Conservation (phyloP, 92 coral and sea anemone species). For the Heteractis magnifica region DNA sequence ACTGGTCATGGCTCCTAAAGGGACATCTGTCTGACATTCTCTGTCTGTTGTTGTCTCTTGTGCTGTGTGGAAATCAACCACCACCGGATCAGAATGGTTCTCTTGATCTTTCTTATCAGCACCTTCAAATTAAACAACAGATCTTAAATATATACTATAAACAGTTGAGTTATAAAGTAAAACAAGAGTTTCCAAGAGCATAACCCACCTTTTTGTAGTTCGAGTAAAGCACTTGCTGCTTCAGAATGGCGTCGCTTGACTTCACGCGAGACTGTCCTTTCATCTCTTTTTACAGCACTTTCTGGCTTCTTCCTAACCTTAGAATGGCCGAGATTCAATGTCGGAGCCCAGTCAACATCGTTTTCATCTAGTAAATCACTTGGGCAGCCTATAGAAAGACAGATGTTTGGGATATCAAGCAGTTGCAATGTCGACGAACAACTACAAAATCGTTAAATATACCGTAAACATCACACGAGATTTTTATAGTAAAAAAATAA, state of each 20-base stretch:
- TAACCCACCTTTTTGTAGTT: too few species aligned
- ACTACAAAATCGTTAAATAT: not conserved
- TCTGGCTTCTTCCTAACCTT: not conserved
- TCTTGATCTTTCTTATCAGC: too few species aligned
- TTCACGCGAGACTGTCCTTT: not conserved
- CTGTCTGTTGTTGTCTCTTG: too few species aligned
- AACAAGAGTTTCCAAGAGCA: not conserved
- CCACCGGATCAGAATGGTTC: too few species aligned
- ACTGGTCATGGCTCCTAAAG: not conserved
- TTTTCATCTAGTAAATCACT: constrained; percentile 17
- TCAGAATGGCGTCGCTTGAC: not conserved
- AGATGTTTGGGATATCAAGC: constrained; percentile 1
- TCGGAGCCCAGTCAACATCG: constrained; percentile 20
- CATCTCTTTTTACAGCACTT: not conserved
- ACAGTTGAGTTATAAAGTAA: not conserved
- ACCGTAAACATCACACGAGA: not conserved
- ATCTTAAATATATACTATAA: too few species aligned
- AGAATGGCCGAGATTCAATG: not conserved
- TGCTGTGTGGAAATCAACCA: too few species aligned
- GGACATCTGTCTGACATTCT: not conserved
- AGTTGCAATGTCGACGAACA: not conserved
- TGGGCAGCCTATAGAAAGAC: constrained; percentile 28
- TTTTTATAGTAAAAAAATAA: not conserved
- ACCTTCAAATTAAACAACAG: too few species aligned
- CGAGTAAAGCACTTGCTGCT: too few species aligned